phyloP scores from a whole-genome alignment of 64 coral and sea anemone genomes.

The Actinia tenebrosa region DNA sequence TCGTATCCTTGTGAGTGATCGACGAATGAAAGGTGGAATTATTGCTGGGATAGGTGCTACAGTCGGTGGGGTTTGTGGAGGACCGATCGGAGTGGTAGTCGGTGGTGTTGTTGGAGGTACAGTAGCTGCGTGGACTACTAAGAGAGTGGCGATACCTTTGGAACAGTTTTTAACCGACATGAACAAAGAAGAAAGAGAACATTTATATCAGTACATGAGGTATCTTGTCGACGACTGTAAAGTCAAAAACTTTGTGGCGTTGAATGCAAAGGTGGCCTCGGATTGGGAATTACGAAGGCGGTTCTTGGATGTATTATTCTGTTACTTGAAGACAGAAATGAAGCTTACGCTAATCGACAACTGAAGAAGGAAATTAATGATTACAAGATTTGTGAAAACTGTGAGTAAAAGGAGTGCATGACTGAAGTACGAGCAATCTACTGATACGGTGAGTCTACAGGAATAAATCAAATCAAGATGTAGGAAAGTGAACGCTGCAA shows the following conservation, averaged over 20 bases:
- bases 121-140: conserved; percentile 74
- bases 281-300: conserved; percentile 53
- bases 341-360: background rate
- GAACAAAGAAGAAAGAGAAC: conserved; percentile 73
- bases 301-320: conserved; percentile 75
- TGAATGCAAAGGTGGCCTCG: conserved; percentile 78
- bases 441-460: too few relatives aligned
- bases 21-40: conserved; percentile 55
- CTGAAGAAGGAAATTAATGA: background rate
- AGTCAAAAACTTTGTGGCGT: conserved; percentile 58
- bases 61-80: conserved; percentile 72
- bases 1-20: conserved; percentile 15
- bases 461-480: too few relatives aligned
- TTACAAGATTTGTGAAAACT: too few relatives aligned
- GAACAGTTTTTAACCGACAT: conserved; percentile 83
- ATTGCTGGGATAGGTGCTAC: conserved; percentile 58
- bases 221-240: conserved; percentile 79
- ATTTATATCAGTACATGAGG: conserved; percentile 67
- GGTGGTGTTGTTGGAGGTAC: conserved; percentile 76
- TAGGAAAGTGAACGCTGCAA: background rate
- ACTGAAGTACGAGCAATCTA: background rate
- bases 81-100: conserved; percentile 60
- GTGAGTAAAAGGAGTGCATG: too few relatives aligned
- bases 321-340: conserved; percentile 68
- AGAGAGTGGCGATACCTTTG: conserved; percentile 27